Evolutionary conservation across 1,140 invertebrate genomes (phyloP).

Genomic region (Calycopis cecrops): DNA sequence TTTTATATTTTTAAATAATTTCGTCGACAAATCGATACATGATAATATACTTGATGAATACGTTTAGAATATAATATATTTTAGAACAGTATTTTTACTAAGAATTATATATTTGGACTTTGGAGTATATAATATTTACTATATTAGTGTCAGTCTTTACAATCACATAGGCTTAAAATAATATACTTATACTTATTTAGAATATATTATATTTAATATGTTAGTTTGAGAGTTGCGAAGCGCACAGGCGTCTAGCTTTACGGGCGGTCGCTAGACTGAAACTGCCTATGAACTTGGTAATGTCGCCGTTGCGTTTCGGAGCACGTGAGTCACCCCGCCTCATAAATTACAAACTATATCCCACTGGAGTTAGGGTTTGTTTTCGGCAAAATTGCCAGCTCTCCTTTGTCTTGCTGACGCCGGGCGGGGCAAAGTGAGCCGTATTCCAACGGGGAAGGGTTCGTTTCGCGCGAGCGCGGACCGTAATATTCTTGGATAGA

Average conservation of each 20-base stretch:
- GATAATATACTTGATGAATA: too few relatives aligned
- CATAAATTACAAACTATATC: constrained; percentile 71
- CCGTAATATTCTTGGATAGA: constrained; percentile 62
- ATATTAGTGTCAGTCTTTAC: too few relatives aligned
- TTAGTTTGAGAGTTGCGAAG: too few relatives aligned
- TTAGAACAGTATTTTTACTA: too few relatives aligned
- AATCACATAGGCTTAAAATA: too few relatives aligned
- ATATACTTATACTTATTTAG: too few relatives aligned
- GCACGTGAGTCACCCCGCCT: constrained; percentile 55
- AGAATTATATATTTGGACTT: not conserved
- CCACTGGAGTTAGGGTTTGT: constrained; percentile 67
- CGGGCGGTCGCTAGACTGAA: constrained; percentile 12
- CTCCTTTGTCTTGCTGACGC: constrained; percentile 59
- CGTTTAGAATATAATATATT: too few relatives aligned
- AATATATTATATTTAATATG: too few relatives aligned
- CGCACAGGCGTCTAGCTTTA: too few relatives aligned
- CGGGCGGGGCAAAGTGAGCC: constrained; percentile 35
- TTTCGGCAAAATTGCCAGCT: constrained; percentile 61
- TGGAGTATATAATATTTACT: too few relatives aligned
- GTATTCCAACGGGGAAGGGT: constrained; percentile 44
- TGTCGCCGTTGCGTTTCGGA: constrained; percentile 56
- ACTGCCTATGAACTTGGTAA: constrained; percentile 41
- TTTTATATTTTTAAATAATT: too few relatives aligned
- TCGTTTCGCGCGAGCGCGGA: constrained; percentile 31
- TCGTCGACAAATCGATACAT: too few relatives aligned